These are phyloP conservation scores for Catajapyx aquilonaris DNA, from an alignment of 1,140 invertebrate genomes.

Conservation along the genomic window DNA sequence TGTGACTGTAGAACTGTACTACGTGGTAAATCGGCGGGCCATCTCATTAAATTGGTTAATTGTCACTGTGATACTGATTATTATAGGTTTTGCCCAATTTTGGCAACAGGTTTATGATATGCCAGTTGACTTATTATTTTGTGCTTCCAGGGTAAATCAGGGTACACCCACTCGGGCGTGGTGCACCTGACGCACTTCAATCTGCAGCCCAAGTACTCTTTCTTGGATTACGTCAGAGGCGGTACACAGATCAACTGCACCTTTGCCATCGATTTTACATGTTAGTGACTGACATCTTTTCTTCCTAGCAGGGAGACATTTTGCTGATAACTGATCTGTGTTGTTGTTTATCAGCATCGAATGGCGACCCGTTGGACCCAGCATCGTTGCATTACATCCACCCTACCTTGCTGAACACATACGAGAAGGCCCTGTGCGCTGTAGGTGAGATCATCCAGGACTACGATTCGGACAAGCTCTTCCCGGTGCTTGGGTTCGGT, in stretches of 20 bases:
- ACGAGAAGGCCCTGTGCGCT: constrained; percentile 31
- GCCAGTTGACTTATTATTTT: too few species aligned
- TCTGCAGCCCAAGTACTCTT: constrained; percentile 22
- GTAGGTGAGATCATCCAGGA: constrained; percentile 42
- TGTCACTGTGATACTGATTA: too few species aligned
- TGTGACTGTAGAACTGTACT: too few species aligned
- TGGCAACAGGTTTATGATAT: too few species aligned
- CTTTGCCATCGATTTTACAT: constrained; percentile 42
- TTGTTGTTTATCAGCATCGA: too few species aligned
- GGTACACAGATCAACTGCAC: constrained; percentile 28
- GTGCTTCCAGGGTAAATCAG: too few species aligned
- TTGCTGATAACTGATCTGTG: too few species aligned
- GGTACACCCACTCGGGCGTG: constrained; percentile 19
- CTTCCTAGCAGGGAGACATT: too few species aligned
- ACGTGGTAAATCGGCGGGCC: too few species aligned
- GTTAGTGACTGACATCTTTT: too few species aligned
- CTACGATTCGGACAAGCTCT: constrained; percentile 31
- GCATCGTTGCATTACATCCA: constrained; percentile 34
- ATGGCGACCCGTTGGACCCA: constrained; percentile 31
- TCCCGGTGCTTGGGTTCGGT: constrained; percentile 33
- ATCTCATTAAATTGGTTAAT: too few species aligned
- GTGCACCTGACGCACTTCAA: constrained; percentile 16
- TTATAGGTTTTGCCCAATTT: too few species aligned
- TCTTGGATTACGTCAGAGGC: constrained; percentile 34
- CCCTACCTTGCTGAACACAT: constrained; percentile 25